Conservation (phyloP, 2,113 vertebrate genomes). For the Cranoglanis bouderius region DNA sequence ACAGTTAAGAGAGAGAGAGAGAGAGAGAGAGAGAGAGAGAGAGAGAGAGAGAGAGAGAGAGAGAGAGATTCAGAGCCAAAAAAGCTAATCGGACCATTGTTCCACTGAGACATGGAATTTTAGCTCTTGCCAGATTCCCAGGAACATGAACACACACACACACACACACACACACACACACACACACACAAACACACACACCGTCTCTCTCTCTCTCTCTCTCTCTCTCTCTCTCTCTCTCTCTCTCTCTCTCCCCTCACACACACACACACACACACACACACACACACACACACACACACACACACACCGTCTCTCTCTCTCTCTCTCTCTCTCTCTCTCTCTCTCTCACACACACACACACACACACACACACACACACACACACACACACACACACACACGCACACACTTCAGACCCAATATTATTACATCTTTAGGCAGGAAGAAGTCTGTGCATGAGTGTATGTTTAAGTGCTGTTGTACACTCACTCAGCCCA, state of each 20-base stretch:
- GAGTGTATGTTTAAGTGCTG: conserved; percentile 1
- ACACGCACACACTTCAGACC: neutral
- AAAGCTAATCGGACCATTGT: conserved; percentile 42
- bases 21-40: neutral
- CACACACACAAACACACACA: conserved; percentile 2
- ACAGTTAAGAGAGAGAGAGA: neutral
- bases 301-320: neutral
- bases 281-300: too few species aligned
- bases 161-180: neutral
- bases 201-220: too few species aligned
- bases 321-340: neutral
- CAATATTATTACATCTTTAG: neutral
- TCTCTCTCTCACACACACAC: neutral
- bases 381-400: neutral
- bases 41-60: neutral
- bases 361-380: neutral
- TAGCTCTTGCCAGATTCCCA: conserved; percentile 49
- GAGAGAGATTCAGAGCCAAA: conserved; percentile 31
- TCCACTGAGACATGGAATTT: conserved; percentile 49
- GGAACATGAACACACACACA: conserved; percentile 26
- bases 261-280: too few species aligned
- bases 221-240: too few species aligned
- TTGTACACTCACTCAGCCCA: neutral
- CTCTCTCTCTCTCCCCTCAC: too few species aligned
- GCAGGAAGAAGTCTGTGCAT: neutral